These are phyloP conservation scores for Drosophila busckii DNA, from an alignment of 1,140 invertebrate genomes.

Conservation along the genomic window DNA sequence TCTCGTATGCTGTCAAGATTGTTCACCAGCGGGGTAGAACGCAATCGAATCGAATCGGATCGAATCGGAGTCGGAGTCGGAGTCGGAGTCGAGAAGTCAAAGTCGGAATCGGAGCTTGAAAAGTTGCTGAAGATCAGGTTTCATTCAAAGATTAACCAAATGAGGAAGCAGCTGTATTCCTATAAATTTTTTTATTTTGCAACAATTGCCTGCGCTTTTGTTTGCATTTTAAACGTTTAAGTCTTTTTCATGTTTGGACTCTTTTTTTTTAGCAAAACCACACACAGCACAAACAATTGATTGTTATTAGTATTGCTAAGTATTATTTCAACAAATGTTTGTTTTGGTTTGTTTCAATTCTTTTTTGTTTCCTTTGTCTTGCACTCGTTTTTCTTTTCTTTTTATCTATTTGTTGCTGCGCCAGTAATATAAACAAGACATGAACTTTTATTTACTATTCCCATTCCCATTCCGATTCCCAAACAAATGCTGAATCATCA, in stretches of 20 bases:
- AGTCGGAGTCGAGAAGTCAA: too few species aligned
- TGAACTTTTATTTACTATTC: slow-evolving; percentile 47
- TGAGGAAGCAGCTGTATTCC: too few species aligned
- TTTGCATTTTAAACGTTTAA: too few species aligned
- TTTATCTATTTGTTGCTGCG: slow-evolving; percentile 14
- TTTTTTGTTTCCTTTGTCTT: slow-evolving; percentile 14
- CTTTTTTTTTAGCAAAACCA: too few species aligned
- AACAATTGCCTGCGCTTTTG: too few species aligned
- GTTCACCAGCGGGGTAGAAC: slow-evolving; percentile 34
- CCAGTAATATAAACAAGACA: slow-evolving; percentile 44
- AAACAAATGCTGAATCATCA: background rate
- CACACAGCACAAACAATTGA: slow-evolving; percentile 35
- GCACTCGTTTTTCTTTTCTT: slow-evolving; percentile 32
- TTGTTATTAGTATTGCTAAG: slow-evolving; percentile 61
- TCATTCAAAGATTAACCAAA: slow-evolving; percentile 31
- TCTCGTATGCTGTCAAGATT: slow-evolving; percentile 38
- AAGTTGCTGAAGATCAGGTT: slow-evolving; percentile 34
- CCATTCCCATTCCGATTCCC: background rate
- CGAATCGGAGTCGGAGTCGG: too few species aligned
- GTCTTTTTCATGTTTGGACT: too few species aligned
- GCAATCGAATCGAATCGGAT: slow-evolving; percentile 22
- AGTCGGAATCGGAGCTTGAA: too few species aligned
- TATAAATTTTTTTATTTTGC: too few species aligned
- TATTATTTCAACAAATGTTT: slow-evolving; percentile 47
- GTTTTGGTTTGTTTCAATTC: slow-evolving; percentile 16